These are phyloP conservation scores for Dysmachus trigonus DNA, from an alignment of 2,888 invertebrate genomes.

Conservation along the genomic window DNA sequence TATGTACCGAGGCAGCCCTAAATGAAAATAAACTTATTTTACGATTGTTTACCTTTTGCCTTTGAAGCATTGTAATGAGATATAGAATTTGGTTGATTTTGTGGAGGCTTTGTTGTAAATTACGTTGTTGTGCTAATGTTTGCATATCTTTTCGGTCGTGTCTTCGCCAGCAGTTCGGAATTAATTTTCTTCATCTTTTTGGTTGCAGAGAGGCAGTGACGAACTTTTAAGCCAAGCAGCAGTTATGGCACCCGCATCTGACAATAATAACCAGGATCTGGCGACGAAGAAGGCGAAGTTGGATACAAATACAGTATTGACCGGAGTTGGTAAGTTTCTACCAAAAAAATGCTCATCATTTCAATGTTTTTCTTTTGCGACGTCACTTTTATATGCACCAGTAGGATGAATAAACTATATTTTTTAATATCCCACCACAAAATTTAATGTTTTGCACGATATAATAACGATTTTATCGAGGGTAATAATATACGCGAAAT, in stretches of 20 bases:
- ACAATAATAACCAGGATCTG: conserved; percentile 91
- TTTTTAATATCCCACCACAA: background rate
- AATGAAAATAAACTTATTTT: conserved; percentile 26
- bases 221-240: conserved; percentile 95
- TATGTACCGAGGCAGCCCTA: conserved; percentile 1
- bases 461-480: background rate
- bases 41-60: conserved; percentile 25
- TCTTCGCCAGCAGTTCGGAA: background rate
- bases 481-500: background rate
- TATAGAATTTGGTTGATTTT: conserved; percentile 29
- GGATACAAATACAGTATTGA: conserved; percentile 64
- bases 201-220: conserved; percentile 94
- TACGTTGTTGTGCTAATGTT: conserved; percentile 31
- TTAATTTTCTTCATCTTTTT: conserved; percentile 41
- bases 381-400: background rate
- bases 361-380: background rate
- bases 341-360: background rate
- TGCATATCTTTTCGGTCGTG: background rate
- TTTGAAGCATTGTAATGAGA: conserved; percentile 7
- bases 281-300: conserved; percentile 92
- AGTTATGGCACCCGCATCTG: conserved; percentile 93
- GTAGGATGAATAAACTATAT: background rate
- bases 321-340: conserved; percentile 62
- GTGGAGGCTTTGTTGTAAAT: conserved; percentile 29
- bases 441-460: background rate